Conservation (phyloP, 2,113 vertebrate species). For the Peromyscus maniculatus region DNA sequence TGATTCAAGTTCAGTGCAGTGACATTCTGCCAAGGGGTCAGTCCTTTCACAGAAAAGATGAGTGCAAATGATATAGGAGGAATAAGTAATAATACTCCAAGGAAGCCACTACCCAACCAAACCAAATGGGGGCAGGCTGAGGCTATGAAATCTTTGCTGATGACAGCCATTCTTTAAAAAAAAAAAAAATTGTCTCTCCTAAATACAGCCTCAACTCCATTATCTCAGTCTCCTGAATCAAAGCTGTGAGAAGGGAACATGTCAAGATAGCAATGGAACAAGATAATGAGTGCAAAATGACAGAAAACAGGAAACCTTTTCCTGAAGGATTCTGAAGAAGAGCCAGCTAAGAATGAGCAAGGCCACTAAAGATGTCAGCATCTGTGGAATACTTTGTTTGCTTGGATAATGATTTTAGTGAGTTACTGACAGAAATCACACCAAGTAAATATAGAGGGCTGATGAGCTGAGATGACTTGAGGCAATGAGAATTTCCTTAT, state of each 20-base stretch:
- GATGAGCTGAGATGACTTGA: background rate
- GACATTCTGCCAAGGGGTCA: background rate
- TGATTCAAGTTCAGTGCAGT: background rate
- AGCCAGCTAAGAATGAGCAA: background rate
- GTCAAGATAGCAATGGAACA: slow-evolving; percentile 80
- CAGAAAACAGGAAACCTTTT: slow-evolving; percentile 72
- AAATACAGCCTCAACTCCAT: slow-evolving; percentile 53
- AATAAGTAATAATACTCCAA: background rate
- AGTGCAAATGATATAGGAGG: background rate
- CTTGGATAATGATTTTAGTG: background rate
- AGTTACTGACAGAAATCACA: background rate
- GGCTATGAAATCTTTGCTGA: background rate
- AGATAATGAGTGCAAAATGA: slow-evolving; percentile 82
- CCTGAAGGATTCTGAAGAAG: background rate
- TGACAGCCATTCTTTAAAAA: background rate
- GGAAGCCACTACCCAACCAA: background rate
- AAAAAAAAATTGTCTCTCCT: slow-evolving; percentile 57
- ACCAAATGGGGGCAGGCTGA: background rate
- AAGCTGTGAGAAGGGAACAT: slow-evolving; percentile 73
- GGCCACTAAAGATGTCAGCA: background rate
- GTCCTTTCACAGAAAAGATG: background rate
- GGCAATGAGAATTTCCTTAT: background rate
- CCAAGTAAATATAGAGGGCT: background rate
- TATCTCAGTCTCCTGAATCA: slow-evolving; percentile 73
- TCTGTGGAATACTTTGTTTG: background rate